phyloP scores from a whole-genome alignment of 1,140 invertebrate species.

The Pogonus chalceus region DNA sequence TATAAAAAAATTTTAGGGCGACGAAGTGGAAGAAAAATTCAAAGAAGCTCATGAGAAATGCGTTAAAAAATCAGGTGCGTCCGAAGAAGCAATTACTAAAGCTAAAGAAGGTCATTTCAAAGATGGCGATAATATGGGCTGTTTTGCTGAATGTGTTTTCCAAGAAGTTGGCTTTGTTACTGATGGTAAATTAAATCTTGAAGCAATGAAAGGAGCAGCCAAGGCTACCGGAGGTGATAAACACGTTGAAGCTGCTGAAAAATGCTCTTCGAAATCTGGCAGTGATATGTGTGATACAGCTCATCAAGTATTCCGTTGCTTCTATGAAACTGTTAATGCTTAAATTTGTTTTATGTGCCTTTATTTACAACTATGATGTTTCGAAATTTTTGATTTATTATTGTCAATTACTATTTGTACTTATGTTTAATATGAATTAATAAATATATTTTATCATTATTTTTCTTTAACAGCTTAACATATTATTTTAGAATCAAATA shows the following conservation, averaged over 20 bases:
- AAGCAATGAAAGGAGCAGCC: slow-evolving; percentile 29
- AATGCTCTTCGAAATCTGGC: slow-evolving; percentile 37
- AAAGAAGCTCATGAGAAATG: slow-evolving; percentile 22
- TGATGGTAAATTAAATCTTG: slow-evolving; percentile 26
- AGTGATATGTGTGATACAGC: slow-evolving; percentile 36
- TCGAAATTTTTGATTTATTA: too few relatives aligned
- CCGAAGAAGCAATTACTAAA: slow-evolving; percentile 27
- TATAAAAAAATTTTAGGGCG: too few relatives aligned
- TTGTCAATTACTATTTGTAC: too few relatives aligned
- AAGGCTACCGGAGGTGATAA: slow-evolving; percentile 24
- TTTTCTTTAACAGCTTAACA: too few relatives aligned
- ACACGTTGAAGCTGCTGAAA: slow-evolving; percentile 24
- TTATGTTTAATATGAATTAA: too few relatives aligned
- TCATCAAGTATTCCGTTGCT: slow-evolving; percentile 41
- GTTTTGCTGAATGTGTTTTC: slow-evolving; percentile 31
- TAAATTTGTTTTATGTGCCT: too few relatives aligned
- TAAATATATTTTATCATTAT: too few relatives aligned
- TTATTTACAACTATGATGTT: too few relatives aligned
- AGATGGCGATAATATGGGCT: slow-evolving; percentile 26
- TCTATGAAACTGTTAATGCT: slow-evolving; percentile 30
- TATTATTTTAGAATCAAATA: too few relatives aligned
- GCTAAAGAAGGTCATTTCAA: slow-evolving; percentile 29
- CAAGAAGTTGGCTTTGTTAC: slow-evolving; percentile 28
- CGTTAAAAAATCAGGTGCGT: slow-evolving; percentile 26
- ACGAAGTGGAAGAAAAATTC: slow-evolving; percentile 18